Conservation (phyloP, 2,113 vertebrate genomes). For the Oncorhynchus nerka region DNA sequence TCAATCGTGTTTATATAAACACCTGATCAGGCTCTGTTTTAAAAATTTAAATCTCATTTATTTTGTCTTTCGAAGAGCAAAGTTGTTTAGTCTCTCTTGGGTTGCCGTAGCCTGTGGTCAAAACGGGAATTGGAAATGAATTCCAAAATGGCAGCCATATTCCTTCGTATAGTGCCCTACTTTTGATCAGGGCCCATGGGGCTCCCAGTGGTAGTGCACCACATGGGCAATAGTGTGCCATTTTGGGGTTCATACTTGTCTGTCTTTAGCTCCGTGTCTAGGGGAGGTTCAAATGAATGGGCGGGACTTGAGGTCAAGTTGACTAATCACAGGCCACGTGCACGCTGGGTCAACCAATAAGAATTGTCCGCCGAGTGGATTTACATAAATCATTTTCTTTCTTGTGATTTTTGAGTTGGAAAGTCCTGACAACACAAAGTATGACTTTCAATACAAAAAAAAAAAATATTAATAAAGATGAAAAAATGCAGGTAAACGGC, state of each 20-base stretch:
- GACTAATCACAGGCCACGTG: slow-evolving; percentile 22
- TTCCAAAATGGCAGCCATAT: background rate
- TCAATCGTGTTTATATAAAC: no score
- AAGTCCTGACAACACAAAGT: slow-evolving; percentile 61
- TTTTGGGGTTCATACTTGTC: no score
- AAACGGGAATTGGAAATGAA: background rate
- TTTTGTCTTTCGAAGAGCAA: slow-evolving; percentile 46
- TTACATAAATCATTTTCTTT: slow-evolving; percentile 55
- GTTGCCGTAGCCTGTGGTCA: slow-evolving; percentile 54
- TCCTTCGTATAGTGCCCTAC: slow-evolving; percentile 23
- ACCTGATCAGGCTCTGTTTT: no score
- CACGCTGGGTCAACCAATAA: slow-evolving; percentile 54
- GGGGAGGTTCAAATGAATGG: background rate
- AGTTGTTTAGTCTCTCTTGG: slow-evolving; percentile 55
- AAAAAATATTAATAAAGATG: slow-evolving; percentile 73
- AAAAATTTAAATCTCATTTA: background rate
- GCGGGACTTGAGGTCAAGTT: no score
- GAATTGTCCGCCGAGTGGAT: slow-evolving; percentile 68
- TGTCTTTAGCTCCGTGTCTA: no score
- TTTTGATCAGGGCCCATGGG: background rate
- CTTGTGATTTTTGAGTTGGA: slow-evolving; percentile 52
- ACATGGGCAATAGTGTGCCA: no score
- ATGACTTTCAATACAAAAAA: slow-evolving; percentile 67
- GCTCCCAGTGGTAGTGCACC: background rate
- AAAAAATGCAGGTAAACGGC: slow-evolving; percentile 54